Percentiles rank a stretch among this genome's conserved stretches.
Conservation (phyloP, 2,113 vertebrate species). For the Rhinoptilus africanus region DNA sequence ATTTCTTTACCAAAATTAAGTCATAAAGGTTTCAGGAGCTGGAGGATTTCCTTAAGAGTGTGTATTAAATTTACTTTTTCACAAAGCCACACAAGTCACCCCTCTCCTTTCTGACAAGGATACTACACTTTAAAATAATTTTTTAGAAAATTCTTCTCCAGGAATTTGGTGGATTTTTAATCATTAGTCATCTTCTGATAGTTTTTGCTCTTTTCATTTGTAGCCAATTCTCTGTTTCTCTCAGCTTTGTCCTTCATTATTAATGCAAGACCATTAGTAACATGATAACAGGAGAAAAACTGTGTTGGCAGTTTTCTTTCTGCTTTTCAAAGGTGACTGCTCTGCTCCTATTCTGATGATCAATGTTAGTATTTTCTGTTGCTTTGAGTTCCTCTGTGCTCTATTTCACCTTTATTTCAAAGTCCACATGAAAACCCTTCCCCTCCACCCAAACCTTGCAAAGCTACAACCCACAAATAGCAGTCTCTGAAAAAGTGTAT, state of each 20-base stretch:
- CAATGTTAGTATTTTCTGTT: not conserved
- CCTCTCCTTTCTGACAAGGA: not conserved
- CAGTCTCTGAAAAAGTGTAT: not conserved
- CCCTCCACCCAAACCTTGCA: not conserved
- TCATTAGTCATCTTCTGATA: not conserved
- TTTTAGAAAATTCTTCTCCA: not conserved
- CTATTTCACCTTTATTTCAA: not conserved
- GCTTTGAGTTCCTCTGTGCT: not conserved
- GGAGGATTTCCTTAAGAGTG: not conserved
- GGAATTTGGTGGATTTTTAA: not conserved
- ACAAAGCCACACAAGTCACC: not conserved
- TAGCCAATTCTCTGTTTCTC: not conserved
- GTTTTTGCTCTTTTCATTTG: not conserved
- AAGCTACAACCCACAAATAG: not conserved
- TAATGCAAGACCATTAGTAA: slow-evolving; percentile 52
- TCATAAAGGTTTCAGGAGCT: not conserved
- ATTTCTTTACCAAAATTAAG: not conserved
- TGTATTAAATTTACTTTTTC: not conserved
- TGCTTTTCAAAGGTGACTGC: slow-evolving; percentile 10
- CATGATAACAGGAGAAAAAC: not conserved
- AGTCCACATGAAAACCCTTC: not conserved
- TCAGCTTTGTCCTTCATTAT: slow-evolving; percentile 42
- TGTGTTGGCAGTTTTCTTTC: not conserved
- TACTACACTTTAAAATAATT: not conserved
- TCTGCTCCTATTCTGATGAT: not conserved